Evolutionary conservation across 2,888 invertebrate species (phyloP), one percentile per base, ranked within the genome.

Genomic region (Sesamia inferens): DNA sequence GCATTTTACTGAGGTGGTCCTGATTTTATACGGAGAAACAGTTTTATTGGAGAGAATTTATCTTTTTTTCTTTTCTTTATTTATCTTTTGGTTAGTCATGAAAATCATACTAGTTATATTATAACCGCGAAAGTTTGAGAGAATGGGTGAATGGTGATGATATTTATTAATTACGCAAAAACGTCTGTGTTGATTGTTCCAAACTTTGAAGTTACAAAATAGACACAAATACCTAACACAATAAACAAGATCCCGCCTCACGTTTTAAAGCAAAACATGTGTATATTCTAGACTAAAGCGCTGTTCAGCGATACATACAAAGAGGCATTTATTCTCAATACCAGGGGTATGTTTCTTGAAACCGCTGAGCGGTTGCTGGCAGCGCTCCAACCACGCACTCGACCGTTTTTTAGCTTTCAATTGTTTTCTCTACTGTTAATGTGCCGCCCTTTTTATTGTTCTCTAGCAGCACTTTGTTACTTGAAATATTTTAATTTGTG

Each of bases 361-460:
- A 68, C 75, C 78, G 76, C 73, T 68, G 80, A 79, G 77, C 77
- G 75, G 54, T 63, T 8, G 74, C 75, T 85, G 85, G 85, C 85
- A 59, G 63, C 70, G 68, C 68, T 79, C 85, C 85, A 85, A 69
- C 68, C 76, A 79, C 84, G 78, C 81, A 77, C 86, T 85, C 75
- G 57, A 83, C 66, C 78, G 76, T 76, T 85, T 84, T 84, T 85
- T 74, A 81, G 78, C 79, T 78, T 80, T 78, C 84, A 85, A 84
- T 85, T 85, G 85, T 83, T 83, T 83, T 82, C 79, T 76, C 77
- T 72, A 74, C 81, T 81, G 83, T 81, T 83, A 83, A 83, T 78
- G 78, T 78, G 58, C 58, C 67, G 66, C 70, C 71, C 55, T 83
- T 76, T 83, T 81, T 81, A 78, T 81, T 81, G 78, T 78, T 74